phyloP scores from a whole-genome alignment of 2,888 invertebrate species.

The Gastrophysa polygoni region DNA sequence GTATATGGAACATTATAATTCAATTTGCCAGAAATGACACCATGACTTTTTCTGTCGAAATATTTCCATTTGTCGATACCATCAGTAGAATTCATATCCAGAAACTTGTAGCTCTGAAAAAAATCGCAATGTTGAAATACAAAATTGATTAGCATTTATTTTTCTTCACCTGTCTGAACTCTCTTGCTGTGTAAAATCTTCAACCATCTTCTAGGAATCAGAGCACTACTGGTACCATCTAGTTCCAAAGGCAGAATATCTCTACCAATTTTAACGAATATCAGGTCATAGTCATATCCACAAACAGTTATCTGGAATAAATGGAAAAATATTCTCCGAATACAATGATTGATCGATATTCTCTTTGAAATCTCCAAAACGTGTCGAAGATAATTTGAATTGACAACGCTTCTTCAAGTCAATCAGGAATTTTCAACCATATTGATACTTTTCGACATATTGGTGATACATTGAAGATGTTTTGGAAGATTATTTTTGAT shows the following conservation, averaged over 20 bases:
- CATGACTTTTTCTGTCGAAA: neutral
- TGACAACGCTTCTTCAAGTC: too few species aligned
- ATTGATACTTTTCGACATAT: too few species aligned
- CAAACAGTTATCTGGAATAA: conserved; percentile 57
- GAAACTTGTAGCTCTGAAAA: conserved; percentile 28
- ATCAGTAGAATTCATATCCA: conserved; percentile 29
- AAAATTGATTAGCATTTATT: too few species aligned
- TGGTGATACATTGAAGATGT: too few species aligned
- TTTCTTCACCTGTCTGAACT: conserved; percentile 28
- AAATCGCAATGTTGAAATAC: conserved; percentile 7
- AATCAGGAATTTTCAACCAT: too few species aligned
- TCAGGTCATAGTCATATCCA: conserved; percentile 53
- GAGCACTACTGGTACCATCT: conserved; percentile 44
- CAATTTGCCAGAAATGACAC: neutral
- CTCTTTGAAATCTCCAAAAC: too few species aligned
- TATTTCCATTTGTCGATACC: neutral
- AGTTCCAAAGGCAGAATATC: conserved; percentile 57
- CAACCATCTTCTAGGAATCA: conserved; percentile 29
- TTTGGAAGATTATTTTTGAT: too few species aligned
- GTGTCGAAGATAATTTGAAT: too few species aligned
- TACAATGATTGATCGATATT: neutral
- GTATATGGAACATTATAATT: neutral
- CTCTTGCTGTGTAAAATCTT: conserved; percentile 27
- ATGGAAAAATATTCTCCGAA: too few species aligned
- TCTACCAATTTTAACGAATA: conserved; percentile 55